A percentile compares a stretch with the other conserved stretches of the same genome.
phyloP scores from a whole-genome alignment of 2,113 vertebrate genomes.

The Polypterus bichir region DNA sequence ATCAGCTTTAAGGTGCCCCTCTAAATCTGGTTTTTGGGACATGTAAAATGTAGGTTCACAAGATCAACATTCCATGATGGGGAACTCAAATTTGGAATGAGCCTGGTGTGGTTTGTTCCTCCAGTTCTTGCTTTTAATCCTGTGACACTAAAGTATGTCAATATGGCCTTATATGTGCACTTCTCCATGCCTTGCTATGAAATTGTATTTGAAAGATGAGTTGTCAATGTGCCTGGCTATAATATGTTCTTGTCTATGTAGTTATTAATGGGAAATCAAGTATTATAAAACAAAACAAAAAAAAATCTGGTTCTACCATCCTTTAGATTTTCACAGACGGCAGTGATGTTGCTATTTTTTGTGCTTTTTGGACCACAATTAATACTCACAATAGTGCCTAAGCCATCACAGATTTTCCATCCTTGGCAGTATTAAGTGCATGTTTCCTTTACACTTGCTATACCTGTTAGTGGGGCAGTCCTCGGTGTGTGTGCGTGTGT shows the following conservation, averaged over 20 bases:
- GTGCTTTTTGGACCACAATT: constrained; percentile 38
- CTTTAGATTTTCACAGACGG: too few species aligned
- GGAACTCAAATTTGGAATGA: constrained; percentile 40
- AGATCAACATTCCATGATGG: constrained; percentile 42
- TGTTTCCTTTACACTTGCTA: too few species aligned
- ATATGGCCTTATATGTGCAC: constrained; percentile 68
- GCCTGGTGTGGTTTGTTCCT: constrained; percentile 40
- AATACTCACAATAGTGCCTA: constrained; percentile 55
- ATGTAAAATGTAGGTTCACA: constrained; percentile 32
- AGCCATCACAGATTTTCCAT: constrained; percentile 16
- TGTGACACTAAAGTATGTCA: constrained; percentile 41
- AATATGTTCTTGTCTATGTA: constrained; percentile 28
- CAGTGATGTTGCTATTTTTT: constrained; percentile 8
- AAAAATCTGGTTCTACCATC: constrained; percentile 13
- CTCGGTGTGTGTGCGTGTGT: too few species aligned
- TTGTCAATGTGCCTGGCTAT: constrained; percentile 28
- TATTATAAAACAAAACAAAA: constrained; percentile 12
- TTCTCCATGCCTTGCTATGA: constrained; percentile 42
- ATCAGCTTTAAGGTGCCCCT: constrained; percentile 29
- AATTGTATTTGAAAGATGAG: constrained; percentile 15
- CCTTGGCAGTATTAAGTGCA: too few species aligned
- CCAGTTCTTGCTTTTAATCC: constrained; percentile 49
- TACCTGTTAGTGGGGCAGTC: too few species aligned
- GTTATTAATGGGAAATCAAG: constrained; percentile 24
- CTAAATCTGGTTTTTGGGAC: constrained; percentile 19